Evolutionary conservation across 2,797 vertebrate genomes (phyloP).

Genomic region (Lepilemur ruficaudatus): DNA sequence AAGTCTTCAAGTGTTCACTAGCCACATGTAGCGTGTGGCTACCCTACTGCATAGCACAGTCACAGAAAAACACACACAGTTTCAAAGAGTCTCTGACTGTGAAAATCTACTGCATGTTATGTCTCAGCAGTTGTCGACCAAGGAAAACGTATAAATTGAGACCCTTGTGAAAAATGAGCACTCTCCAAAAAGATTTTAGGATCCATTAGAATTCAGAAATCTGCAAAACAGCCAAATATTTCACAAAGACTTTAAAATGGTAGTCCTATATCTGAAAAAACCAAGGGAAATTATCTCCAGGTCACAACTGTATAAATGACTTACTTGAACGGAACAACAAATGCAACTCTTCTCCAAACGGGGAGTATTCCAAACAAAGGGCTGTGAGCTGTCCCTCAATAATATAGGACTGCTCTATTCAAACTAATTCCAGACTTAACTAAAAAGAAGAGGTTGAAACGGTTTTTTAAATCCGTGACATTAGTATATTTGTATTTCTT

Average conservation of each 20-base stretch:
- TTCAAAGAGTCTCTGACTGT: neutral
- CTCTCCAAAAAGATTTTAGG: neutral
- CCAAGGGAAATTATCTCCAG: neutral
- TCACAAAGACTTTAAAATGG: neutral
- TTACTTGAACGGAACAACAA: neutral
- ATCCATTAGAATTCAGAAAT: slow-evolving; percentile 12
- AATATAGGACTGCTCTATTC: neutral
- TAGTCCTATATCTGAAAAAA: neutral
- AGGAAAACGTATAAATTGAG: neutral
- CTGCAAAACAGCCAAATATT: neutral
- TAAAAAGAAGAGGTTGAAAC: neutral
- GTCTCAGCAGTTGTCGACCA: neutral
- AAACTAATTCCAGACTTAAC: slow-evolving; percentile 9
- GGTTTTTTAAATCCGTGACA: neutral
- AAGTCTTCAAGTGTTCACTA: neutral
- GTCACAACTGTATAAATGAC: neutral
- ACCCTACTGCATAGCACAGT: neutral
- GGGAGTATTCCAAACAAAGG: neutral
- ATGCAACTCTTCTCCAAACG: neutral
- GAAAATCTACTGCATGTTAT: neutral
- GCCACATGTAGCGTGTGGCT: neutral
- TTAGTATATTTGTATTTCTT: neutral
- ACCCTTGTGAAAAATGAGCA: neutral
- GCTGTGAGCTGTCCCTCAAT: neutral
- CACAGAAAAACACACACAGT: neutral